phyloP scores from a whole-genome alignment of 2,888 invertebrate genomes.

The Parnassius smintheus region DNA sequence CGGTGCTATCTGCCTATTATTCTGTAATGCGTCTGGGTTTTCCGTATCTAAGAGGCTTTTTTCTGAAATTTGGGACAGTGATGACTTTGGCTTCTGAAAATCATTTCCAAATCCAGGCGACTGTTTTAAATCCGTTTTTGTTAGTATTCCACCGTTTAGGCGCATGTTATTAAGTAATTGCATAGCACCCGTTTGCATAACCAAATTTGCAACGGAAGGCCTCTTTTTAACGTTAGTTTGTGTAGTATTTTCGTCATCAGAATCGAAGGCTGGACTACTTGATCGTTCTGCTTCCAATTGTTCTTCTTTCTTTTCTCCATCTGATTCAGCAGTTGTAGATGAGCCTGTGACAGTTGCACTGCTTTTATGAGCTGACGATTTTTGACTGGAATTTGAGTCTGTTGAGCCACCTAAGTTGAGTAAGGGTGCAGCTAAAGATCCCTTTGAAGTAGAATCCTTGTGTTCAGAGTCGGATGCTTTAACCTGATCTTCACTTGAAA shows the following conservation, averaged over 20 bases:
- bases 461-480: slow-evolving; percentile 70
- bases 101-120: slow-evolving; percentile 61
- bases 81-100: slow-evolving; percentile 62
- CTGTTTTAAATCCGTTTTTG: slow-evolving; percentile 64
- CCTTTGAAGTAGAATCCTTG: slow-evolving; percentile 66
- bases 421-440: slow-evolving; percentile 64
- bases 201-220: slow-evolving; percentile 85
- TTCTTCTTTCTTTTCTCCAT: slow-evolving; percentile 72
- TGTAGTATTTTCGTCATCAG: slow-evolving; percentile 93
- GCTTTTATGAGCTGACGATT: slow-evolving; percentile 81
- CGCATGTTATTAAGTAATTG: slow-evolving; percentile 79
- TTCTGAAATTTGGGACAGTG: slow-evolving; percentile 83
- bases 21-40: slow-evolving; percentile 66
- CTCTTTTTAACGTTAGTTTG: slow-evolving; percentile 82
- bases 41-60: slow-evolving; percentile 83
- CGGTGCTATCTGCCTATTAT: slow-evolving; percentile 51
- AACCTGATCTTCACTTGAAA: slow-evolving; percentile 87
- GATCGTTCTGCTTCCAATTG: slow-evolving; percentile 87
- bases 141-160: slow-evolving; percentile 78
- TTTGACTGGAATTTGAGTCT: slow-evolving; percentile 83
- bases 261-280: slow-evolving; percentile 96
- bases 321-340: slow-evolving; percentile 77
- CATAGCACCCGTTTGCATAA: slow-evolving; percentile 83
- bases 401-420: slow-evolving; percentile 71
- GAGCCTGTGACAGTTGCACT: slow-evolving; percentile 81